Percentiles rank a stretch among this genome's conserved stretches.
These are phyloP conservation scores for Conger conger DNA, from an alignment of 2,113 vertebrate genomes.

Conservation along the genomic window DNA sequence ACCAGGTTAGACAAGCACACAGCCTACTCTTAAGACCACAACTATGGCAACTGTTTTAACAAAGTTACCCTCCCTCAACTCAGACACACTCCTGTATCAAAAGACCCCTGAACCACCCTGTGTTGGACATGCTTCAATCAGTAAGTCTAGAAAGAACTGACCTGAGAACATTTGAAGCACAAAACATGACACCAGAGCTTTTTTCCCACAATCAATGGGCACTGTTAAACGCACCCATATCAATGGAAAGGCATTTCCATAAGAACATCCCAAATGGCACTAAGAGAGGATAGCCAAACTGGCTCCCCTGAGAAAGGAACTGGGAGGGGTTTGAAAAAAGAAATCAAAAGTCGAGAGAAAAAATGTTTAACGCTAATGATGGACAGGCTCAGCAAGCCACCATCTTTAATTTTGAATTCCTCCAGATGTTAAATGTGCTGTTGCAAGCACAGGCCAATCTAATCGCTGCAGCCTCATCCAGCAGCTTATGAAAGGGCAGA, in stretches of 20 bases:
- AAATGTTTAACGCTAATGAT: background rate
- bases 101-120: background rate
- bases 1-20: constrained; percentile 7
- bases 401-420: no score
- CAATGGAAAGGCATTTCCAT: background rate
- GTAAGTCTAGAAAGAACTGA: background rate
- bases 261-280: background rate
- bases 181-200: background rate
- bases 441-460: no score
- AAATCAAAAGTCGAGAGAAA: background rate
- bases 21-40: background rate
- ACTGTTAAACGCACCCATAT: background rate
- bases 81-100: background rate
- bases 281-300: no score
- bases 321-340: background rate
- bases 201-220: background rate
- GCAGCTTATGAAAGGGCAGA: no score
- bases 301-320: no score
- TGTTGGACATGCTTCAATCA: background rate
- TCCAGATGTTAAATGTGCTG: no score
- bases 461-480: no score
- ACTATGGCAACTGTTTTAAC: background rate
- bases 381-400: no score
- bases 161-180: background rate
- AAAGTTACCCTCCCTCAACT: background rate